A percentile compares a stretch with the other conserved stretches of the same genome.
Conservation (phyloP, 2,113 vertebrate genomes). For the Ascaphus truei region DNA sequence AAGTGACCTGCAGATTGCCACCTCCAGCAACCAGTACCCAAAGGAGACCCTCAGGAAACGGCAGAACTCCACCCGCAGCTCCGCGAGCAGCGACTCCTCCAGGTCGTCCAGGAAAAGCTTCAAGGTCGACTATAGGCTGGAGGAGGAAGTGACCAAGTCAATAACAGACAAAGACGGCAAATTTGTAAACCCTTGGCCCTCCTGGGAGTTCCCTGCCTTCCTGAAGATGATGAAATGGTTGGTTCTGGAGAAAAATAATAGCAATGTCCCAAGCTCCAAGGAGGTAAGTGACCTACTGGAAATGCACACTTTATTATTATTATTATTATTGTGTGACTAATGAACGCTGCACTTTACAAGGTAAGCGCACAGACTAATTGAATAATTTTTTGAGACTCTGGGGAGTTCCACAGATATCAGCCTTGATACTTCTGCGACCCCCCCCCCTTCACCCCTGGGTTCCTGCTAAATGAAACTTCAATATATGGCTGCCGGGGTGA, state of each 20-base stretch:
- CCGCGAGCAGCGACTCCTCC: constrained; percentile 58
- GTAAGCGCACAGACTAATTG: too few species aligned
- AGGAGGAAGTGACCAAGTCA: constrained; percentile 80
- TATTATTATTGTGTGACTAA: too few species aligned
- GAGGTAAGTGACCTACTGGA: constrained; percentile 71
- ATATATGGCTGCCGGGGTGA: too few species aligned
- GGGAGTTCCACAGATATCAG: too few species aligned
- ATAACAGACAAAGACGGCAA: constrained; percentile 67
- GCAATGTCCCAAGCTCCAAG: constrained; percentile 68
- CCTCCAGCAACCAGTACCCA: constrained; percentile 45
- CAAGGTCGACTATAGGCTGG: constrained; percentile 72
- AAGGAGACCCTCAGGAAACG: constrained; percentile 59
- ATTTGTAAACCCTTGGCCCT: constrained; percentile 80
- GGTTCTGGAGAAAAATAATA: constrained; percentile 73
- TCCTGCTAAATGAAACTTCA: too few species aligned
- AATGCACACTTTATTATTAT: too few species aligned
- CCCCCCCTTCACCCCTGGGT: too few species aligned
- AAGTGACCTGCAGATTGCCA: constrained; percentile 44
- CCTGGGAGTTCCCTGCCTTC: constrained; percentile 65
- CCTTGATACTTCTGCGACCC: too few species aligned
- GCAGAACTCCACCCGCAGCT: too few species aligned
- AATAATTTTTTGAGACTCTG: too few species aligned
- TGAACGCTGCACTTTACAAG: too few species aligned
- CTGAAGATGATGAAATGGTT: constrained; percentile 59
- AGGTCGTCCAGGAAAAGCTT: constrained; percentile 70